Base-by-base conservation (phyloP, 2,797 vertebrate genomes). In the Rhynchotus rufescens region DNA sequence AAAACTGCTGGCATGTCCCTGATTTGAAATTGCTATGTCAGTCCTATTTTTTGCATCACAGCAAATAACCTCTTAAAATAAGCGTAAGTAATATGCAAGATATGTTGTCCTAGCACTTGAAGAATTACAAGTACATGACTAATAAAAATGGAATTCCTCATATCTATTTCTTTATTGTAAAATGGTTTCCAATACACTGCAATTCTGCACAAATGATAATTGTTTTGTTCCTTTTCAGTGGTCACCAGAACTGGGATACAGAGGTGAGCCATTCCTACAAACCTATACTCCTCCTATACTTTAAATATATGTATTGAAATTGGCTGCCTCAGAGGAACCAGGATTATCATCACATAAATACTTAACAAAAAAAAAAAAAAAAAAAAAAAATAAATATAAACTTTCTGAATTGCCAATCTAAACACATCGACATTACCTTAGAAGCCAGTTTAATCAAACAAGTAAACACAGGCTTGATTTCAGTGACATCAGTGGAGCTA, bases 11-110 rank as follows among this genome's bases (percentile, higher is more conserved):
- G 69, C 61, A 13, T 44, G 6, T 84, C 84, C 75, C 66, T 83
- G 82, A 92, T 83, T 94, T 93, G 85, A 90, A 95, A 88, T 81
- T 90, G 81, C 75, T 80, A 32, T 52, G 74, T 82, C 94, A 92
- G 87, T 80, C 94, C 69, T 86, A 68, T 75, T 78, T 96, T 92
- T 96, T 94, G 90, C 80, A 74, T 78, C 89, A 64, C 67, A 92
- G 84, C 76, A 95, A 95, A 94, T 73, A 62, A 93, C 56, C 12
- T 94, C 93, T 87, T 78, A 89, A 95, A 97, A 93, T 83, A 91
- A 92, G 76, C 72, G 80, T 13, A 57, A 84, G n/a, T 16, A 88
- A 96, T 88, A 93, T 78, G 62, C 21, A 77, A 95, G 86, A 85
- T 78, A 77, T 2, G 4, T 86, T 96, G 80, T 89, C 83, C 89